Evolutionary conservation across 92 coral and sea anemone genomes (phyloP).

Genomic region (Porites rus): DNA sequence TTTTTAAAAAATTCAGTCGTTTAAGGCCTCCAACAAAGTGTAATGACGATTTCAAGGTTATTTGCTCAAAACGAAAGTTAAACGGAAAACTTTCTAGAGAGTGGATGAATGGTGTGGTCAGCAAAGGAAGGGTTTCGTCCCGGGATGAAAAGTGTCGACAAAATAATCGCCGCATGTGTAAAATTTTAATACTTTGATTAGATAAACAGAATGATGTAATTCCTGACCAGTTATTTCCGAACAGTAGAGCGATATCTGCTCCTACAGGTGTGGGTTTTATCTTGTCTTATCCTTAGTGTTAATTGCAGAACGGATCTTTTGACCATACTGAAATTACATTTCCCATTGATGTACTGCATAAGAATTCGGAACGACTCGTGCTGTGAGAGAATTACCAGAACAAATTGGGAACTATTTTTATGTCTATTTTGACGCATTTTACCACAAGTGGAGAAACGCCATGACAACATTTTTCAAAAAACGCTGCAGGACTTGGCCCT

Average conservation of each 20-base stretch:
- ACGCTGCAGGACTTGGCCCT: constrained; percentile 18
- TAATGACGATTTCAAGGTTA: not conserved
- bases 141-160: not conserved
- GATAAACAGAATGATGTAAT: not conserved
- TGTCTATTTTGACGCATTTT: constrained; percentile 27
- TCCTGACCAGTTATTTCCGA: not conserved
- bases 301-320: not conserved
- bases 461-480: constrained; percentile 6
- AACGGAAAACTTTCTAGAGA: too few species aligned
- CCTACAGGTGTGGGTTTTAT: not conserved
- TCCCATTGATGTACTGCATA: not conserved
- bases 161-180: not conserved
- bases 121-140: constrained; percentile 4
- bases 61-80: not conserved
- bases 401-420: constrained; percentile 30
- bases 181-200: too few species aligned
- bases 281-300: not conserved
- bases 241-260: not conserved
- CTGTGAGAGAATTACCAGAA: constrained; percentile 15
- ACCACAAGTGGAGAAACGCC: constrained; percentile 38
- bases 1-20: too few species aligned
- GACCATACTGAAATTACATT: not conserved
- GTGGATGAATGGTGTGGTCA: too few species aligned
- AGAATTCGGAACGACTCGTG: constrained; percentile 17
- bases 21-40: not conserved